Conservation (phyloP, 2,797 vertebrate species). For the Gymnothorax reevesii region DNA sequence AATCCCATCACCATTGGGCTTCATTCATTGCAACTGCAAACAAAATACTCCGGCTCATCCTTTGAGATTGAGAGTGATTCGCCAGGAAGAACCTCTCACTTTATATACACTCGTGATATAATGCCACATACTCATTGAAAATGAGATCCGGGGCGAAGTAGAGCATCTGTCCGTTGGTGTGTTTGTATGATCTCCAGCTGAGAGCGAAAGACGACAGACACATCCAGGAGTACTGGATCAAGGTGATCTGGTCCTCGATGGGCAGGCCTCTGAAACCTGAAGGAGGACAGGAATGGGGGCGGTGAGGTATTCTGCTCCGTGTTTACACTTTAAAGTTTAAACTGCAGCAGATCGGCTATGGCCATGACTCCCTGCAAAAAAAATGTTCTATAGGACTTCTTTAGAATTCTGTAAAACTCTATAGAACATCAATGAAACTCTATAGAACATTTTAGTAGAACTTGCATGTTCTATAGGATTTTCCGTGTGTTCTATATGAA, state of each 20-base stretch:
- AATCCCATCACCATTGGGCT: too few species aligned
- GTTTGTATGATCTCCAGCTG: slow-evolving; percentile 99
- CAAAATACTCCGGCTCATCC: too few species aligned
- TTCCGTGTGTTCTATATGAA: too few species aligned
- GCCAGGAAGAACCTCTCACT: too few species aligned
- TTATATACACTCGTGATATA: background rate
- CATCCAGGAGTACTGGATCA: slow-evolving; percentile 99
- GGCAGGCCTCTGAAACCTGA: slow-evolving; percentile 95
- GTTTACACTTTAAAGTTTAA: slow-evolving; percentile 59
- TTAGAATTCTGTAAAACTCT: too few species aligned
- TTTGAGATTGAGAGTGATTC: too few species aligned
- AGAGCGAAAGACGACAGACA: slow-evolving; percentile 98
- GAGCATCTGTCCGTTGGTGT: slow-evolving; percentile 97
- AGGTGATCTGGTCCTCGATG: slow-evolving; percentile 99
- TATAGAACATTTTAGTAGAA: too few species aligned
- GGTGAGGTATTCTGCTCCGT: slow-evolving; percentile 49
- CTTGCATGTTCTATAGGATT: too few species aligned
- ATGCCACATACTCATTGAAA: slow-evolving; percentile 92
- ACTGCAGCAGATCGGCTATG: slow-evolving; percentile 50
- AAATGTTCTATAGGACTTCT: too few species aligned
- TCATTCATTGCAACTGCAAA: too few species aligned
- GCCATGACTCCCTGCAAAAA: slow-evolving; percentile 58
- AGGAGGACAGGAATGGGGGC: slow-evolving; percentile 43
- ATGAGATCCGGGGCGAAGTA: slow-evolving; percentile 98
- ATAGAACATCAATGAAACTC: too few species aligned